These are phyloP conservation scores for Philotrypesis tridentata DNA, from an alignment of 1,140 invertebrate genomes.

Conservation along the genomic window DNA sequence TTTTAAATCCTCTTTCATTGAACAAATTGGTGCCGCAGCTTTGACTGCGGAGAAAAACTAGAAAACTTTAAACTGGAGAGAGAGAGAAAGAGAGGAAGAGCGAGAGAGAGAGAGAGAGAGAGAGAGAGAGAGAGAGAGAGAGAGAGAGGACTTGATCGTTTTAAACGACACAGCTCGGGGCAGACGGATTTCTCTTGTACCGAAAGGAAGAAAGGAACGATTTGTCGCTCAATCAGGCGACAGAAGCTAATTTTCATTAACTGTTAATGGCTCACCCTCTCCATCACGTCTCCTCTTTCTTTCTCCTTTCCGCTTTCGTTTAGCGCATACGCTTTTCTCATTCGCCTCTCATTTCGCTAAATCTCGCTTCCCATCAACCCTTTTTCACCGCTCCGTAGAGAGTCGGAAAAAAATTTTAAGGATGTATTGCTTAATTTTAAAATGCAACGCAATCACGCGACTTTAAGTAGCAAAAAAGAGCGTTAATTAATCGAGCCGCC, in stretches of 20 bases:
- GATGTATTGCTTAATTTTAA: neutral
- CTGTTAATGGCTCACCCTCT: conserved; percentile 67
- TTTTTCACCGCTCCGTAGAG: neutral
- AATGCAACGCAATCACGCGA: neutral
- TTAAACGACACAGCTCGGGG: conserved; percentile 63
- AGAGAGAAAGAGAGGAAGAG: too few relatives aligned
- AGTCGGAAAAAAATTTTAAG: neutral
- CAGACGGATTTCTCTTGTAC: conserved; percentile 58
- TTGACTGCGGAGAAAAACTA: conserved; percentile 19
- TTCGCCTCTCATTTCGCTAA: conserved; percentile 53
- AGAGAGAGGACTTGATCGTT: conserved; percentile 63
- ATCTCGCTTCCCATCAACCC: neutral
- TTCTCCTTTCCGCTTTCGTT: conserved; percentile 55
- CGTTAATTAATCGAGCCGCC: neutral
- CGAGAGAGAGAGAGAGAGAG: too few relatives aligned
- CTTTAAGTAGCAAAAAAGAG: neutral
- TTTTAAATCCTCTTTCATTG: conserved; percentile 22
- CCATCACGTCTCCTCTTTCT: conserved; percentile 52
- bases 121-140: too few relatives aligned
- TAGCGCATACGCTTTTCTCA: conserved; percentile 55
- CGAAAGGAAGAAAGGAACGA: conserved; percentile 72
- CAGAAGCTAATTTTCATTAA: conserved; percentile 75
- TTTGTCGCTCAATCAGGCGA: conserved; percentile 74
- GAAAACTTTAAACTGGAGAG: conserved; percentile 41
- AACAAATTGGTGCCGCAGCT: neutral